Evolutionary conservation across 2,888 invertebrate genomes (phyloP).

Genomic region (Melangyna quadrimaculata): DNA sequence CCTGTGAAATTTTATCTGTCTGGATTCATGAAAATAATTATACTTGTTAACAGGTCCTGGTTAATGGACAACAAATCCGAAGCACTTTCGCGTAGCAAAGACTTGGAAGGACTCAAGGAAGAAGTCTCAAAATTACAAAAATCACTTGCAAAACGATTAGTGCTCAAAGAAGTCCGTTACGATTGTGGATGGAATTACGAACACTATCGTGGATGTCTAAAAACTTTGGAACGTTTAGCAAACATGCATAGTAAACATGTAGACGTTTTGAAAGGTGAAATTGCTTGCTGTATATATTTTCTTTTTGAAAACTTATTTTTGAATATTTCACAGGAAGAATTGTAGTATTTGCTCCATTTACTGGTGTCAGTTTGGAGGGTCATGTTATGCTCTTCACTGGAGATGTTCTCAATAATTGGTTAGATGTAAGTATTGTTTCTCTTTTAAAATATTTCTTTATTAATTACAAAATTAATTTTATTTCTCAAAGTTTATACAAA

Average conservation of each 20-base stretch:
- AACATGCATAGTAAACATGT: conserved; percentile 88
- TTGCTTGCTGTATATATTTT: not conserved
- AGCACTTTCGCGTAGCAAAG: conserved; percentile 86
- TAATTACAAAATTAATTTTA: not conserved
- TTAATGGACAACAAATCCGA: conserved; percentile 86
- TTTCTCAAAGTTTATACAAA: conserved; percentile 87
- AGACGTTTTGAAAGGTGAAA: conserved; percentile 84
- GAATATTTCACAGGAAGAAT: conserved; percentile 85
- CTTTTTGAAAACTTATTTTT: not conserved
- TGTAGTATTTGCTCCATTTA: conserved; percentile 93
- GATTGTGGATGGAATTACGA: conserved; percentile 94
- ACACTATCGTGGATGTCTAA: conserved; percentile 94
- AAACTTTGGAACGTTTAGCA: conserved; percentile 89
- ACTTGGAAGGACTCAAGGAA: conserved; percentile 85
- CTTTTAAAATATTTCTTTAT: not conserved
- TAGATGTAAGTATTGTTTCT: conserved; percentile 87
- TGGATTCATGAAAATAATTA: not conserved
- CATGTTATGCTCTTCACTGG: conserved; percentile 94
- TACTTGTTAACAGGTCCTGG: conserved; percentile 84
- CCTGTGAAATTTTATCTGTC: too few species aligned
- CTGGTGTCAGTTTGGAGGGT: conserved; percentile 95
- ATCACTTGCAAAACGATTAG: conserved; percentile 79
- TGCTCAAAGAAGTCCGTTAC: conserved; percentile 85
- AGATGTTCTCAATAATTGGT: conserved; percentile 96
- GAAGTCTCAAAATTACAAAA: conserved; percentile 85